A percentile compares a stretch with the other conserved stretches of the same genome.
Conservation (phyloP, 2,113 vertebrate species). For the Rhea pennata region DNA sequence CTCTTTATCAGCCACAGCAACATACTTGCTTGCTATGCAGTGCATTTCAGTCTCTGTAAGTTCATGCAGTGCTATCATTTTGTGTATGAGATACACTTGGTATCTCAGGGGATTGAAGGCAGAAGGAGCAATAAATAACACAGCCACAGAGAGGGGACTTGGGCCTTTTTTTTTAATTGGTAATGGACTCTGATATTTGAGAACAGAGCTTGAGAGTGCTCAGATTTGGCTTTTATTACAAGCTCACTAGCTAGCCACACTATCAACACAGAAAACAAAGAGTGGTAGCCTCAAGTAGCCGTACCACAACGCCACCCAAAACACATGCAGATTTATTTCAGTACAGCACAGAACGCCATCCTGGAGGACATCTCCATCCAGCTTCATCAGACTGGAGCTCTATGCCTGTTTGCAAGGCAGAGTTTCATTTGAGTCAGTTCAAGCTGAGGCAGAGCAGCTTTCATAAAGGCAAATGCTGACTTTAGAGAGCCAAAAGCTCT, state of each 20-base stretch:
- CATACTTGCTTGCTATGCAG: neutral
- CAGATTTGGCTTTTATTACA: neutral
- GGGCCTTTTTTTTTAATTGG: neutral
- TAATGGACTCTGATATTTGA: neutral
- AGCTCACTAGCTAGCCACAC: neutral
- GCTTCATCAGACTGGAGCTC: neutral
- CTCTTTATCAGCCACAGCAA: neutral
- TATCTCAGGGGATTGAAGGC: neutral
- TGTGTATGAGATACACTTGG: neutral
- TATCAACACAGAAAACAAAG: neutral
- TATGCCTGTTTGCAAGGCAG: neutral
- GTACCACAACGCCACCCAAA: neutral
- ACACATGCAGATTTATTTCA: neutral
- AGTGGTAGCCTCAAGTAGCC: neutral
- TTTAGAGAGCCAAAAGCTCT: neutral
- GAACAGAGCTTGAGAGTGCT: neutral
- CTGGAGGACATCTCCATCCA: neutral
- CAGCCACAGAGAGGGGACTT: neutral
- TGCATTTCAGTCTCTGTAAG: neutral
- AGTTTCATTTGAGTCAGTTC: neutral
- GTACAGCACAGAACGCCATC: neutral
- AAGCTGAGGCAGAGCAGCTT: neutral
- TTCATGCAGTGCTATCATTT: neutral
- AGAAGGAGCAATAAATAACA: neutral
- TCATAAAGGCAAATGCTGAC: neutral